Conservation (phyloP, 2,113 vertebrate genomes). For the Piaya cayana region DNA sequence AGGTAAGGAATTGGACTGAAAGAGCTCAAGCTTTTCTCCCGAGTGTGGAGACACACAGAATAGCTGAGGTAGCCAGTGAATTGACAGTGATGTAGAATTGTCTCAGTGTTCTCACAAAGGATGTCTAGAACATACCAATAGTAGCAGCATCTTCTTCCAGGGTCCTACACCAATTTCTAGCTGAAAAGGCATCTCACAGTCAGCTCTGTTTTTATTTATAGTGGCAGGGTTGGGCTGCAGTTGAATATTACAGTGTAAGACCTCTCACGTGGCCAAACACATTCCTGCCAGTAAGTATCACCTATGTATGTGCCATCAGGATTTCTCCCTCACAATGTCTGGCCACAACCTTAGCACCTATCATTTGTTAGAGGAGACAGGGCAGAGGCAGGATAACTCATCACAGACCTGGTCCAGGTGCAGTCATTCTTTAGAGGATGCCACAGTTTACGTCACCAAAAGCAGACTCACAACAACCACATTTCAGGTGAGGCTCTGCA, state of each 20-base stretch:
- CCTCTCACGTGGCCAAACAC: background rate
- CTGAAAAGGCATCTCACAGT: background rate
- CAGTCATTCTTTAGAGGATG: background rate
- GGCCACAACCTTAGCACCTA: background rate
- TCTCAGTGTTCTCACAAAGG: background rate
- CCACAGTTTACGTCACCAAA: background rate
- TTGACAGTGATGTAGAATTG: background rate
- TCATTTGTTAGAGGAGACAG: background rate
- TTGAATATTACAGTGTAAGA: background rate
- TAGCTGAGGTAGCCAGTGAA: background rate
- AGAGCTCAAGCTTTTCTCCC: background rate
- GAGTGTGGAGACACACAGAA: background rate
- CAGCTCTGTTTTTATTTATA: background rate
- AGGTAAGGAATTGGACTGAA: background rate
- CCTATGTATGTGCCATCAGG: background rate
- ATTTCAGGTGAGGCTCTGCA: background rate
- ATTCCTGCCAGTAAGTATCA: background rate
- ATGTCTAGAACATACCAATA: background rate
- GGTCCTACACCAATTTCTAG: background rate
- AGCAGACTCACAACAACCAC: accelerated
- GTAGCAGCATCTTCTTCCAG: background rate
- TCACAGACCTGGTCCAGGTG: background rate
- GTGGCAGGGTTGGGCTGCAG: background rate
- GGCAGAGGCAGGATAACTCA: background rate
- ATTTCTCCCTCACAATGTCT: accelerated